Evolutionary conservation across 2,797 vertebrate species (phyloP).

Genomic region (Poeciliopsis gracilis): DNA sequence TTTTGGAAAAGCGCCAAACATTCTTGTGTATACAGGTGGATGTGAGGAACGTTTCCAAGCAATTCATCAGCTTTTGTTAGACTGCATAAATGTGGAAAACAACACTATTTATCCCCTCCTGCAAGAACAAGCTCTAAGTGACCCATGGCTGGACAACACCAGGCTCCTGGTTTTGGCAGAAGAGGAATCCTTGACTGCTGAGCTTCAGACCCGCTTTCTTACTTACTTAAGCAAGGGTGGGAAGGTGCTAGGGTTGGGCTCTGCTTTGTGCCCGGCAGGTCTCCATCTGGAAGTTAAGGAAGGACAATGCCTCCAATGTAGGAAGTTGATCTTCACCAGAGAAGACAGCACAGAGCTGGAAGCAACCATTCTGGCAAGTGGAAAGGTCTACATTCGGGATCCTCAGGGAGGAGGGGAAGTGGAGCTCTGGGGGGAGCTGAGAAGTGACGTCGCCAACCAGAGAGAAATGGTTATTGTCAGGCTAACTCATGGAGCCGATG

Average conservation of each 20-base stretch:
- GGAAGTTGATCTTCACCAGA: conserved; percentile 81
- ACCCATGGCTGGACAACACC: conserved; percentile 89
- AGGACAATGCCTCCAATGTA: conserved; percentile 58
- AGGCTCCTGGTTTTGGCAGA: conserved; percentile 87
- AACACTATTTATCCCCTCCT: conserved; percentile 86
- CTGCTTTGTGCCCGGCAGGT: conserved; percentile 81
- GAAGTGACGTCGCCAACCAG: conserved; percentile 46
- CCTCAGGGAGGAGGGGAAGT: conserved; percentile 57
- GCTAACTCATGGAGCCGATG: conserved; percentile 77
- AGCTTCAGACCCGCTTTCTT: conserved; percentile 80
- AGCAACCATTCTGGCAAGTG: conserved; percentile 81
- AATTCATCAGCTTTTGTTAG: conserved; percentile 76
- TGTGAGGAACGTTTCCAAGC: conserved; percentile 68
- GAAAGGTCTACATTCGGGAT: conserved; percentile 77
- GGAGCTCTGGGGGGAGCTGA: conserved; percentile 83
- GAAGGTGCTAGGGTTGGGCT: conserved; percentile 85
- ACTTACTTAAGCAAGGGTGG: conserved; percentile 87
- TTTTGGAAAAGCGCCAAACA: conserved; percentile 84
- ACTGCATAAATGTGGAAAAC: conserved; percentile 83
- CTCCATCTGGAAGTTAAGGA: conserved; percentile 73
- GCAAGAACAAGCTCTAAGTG: conserved; percentile 81
- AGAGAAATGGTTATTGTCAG: conserved; percentile 84
- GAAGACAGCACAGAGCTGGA: conserved; percentile 77
- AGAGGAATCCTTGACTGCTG: conserved; percentile 71
- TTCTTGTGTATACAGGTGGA: conserved; percentile 87